Evolutionary conservation across 2,797 vertebrate species (phyloP), one percentile per base, ranked within the genome.

Genomic region (Ataeniobius toweri): DNA sequence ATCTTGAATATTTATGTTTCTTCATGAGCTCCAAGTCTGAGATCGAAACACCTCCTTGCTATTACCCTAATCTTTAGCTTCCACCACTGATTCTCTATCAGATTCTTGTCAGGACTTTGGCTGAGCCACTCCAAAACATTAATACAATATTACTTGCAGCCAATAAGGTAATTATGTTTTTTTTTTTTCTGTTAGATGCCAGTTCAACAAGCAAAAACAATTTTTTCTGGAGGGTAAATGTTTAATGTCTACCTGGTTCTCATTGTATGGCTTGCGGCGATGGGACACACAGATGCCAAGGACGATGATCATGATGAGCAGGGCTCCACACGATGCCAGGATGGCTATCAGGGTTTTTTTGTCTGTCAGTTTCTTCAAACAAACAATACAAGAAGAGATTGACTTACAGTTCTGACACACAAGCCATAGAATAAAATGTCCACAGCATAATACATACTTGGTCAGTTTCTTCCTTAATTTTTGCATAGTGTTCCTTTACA

Each of bases 221-320:
- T 10, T 22, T 39, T 41, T 68, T 44, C 63, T 39, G 14, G 36
- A 39, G 7, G 31, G 24, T n/a, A 26, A 70, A 18, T 3, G 5
- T 12, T 36, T 7, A 36, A 12, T 14, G 28, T 53, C 20, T 44
- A 79, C 83, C 95, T 95, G 95, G 86, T 94, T 96, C 81, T 95
- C 95, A 13, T 83, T 83, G 86, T 93, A 95, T 0, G 94, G 94
- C 39, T 86, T 94, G 58, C 93, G 93, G 74, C 93, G 94, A 79
- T 93, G 94, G 3, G 93, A 93, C 1, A 89, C 87, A 2, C 93
- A 94, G 12, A 94, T 81, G 1, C 85, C 87, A 0, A 93, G 77
- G 84, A 92, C 89, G 78, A 94, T 74, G 63, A 96, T 94, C 91
- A 96, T 93, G 82, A 93, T 82, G 2, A 95, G 90, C 78, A 96